Conservation (phyloP, 2,797 vertebrate genomes). For the Poecilia velifera region DNA sequence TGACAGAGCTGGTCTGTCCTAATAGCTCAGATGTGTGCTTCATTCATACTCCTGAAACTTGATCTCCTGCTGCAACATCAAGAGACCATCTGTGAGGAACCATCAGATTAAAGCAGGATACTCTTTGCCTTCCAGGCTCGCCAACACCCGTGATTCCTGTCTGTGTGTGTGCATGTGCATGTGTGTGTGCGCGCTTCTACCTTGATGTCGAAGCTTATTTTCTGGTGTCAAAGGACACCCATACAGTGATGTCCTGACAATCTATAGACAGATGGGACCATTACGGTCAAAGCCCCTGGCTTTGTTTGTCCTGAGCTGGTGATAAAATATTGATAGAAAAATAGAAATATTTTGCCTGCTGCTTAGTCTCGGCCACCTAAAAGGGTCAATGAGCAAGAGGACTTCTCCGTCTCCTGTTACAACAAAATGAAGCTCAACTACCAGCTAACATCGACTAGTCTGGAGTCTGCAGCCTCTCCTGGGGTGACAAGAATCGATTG, state of each 20-base stretch:
- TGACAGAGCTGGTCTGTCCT: conserved; percentile 43
- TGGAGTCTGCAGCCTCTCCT: conserved; percentile 49
- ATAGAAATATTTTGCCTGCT: conserved; percentile 88
- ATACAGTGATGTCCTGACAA: conserved; percentile 72
- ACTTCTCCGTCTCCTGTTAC: conserved; percentile 79
- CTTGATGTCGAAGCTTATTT: conserved; percentile 75
- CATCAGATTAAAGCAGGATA: conserved; percentile 64
- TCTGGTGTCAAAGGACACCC: conserved; percentile 83
- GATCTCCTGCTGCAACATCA: conserved; percentile 67
- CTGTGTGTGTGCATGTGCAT: conserved; percentile 27
- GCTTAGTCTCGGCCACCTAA: conserved; percentile 77
- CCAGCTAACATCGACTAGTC: conserved; percentile 61
- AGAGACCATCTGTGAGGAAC: conserved; percentile 76
- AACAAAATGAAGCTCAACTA: conserved; percentile 57
- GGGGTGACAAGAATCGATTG: conserved; percentile 67
- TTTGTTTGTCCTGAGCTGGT: conserved; percentile 82
- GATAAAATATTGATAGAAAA: conserved; percentile 90
- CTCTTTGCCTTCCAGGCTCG: conserved; percentile 74
- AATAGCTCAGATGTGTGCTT: conserved; percentile 42
- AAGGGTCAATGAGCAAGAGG: conserved; percentile 83
- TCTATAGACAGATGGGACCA: conserved; percentile 86
- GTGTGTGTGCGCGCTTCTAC: conserved; percentile 36
- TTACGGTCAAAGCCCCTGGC: conserved; percentile 79
- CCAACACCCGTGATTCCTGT: conserved; percentile 61
- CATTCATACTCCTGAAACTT: conserved; percentile 66